Conservation (phyloP, 64 coral and sea anemone genomes). For the Catalaphyllia jardinei region DNA sequence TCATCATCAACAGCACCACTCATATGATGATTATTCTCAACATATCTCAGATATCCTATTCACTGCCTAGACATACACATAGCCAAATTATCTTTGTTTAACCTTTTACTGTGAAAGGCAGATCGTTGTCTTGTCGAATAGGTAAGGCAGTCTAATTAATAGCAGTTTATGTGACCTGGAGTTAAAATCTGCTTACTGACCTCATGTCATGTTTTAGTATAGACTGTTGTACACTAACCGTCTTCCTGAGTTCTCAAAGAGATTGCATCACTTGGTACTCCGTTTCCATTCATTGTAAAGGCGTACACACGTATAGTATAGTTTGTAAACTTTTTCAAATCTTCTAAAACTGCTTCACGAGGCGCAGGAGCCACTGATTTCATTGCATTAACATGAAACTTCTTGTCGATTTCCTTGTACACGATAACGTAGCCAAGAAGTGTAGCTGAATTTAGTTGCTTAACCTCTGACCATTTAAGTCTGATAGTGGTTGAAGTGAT, state of each 20-base stretch:
- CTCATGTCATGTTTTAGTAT: no score
- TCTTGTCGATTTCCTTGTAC: conserved; percentile 10
- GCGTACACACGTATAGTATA: conserved; percentile 20
- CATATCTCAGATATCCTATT: no score
- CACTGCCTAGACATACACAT: no score
- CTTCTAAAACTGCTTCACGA: not conserved
- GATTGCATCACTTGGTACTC: not conserved
- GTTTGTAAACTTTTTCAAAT: conserved; percentile 30
- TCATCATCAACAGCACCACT: no score
- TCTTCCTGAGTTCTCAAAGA: conserved; percentile 51
- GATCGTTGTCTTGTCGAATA: no score
- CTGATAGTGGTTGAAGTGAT: conserved; percentile 25
- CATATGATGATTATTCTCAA: no score
- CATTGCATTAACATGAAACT: not conserved
- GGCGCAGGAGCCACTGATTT: not conserved
- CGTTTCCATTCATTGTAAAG: conserved; percentile 32
- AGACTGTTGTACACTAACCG: not conserved
- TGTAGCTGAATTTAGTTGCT: not conserved
- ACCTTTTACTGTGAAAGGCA: no score
- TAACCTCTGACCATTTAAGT: conserved; percentile 21
- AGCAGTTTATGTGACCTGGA: no score
- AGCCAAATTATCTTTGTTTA: no score
- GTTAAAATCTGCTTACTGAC: no score
- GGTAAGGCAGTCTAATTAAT: no score
- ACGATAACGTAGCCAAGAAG: conserved; percentile 16